Percentiles rank a stretch among this genome's conserved stretches.
Conservation (phyloP, 2,888 invertebrate species). For the Marasmarcha lunaedactyla region DNA sequence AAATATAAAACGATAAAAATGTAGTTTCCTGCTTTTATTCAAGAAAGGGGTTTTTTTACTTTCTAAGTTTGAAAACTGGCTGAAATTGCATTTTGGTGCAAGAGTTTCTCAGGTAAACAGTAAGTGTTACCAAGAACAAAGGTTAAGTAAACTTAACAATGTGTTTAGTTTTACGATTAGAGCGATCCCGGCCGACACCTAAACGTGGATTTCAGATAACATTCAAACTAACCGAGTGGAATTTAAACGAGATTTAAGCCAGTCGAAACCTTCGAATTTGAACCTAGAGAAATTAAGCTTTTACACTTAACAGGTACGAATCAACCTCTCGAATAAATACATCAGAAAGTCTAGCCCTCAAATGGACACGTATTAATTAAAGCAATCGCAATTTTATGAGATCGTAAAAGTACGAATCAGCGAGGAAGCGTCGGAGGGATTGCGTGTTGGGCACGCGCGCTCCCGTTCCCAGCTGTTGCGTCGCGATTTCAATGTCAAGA, state of each 20-base stretch:
- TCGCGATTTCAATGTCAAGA: slow-evolving; percentile 69
- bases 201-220: slow-evolving; percentile 70
- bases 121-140: slow-evolving; percentile 36
- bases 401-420: not conserved
- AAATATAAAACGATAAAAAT: slow-evolving; percentile 15
- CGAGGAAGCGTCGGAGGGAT: slow-evolving; percentile 21
- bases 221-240: slow-evolving; percentile 67
- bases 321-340: no score
- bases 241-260: slow-evolving; percentile 68
- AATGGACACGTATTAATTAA: slow-evolving; percentile 7
- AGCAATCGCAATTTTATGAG: not conserved
- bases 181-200: slow-evolving; percentile 65
- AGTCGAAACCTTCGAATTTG: no score
- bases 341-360: no score
- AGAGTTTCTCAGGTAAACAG: not conserved
- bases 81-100: slow-evolving; percentile 4
- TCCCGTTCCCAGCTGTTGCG: slow-evolving; percentile 57
- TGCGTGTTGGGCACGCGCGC: slow-evolving; percentile 51
- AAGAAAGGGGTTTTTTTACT: no score
- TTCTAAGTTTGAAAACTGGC: no score
- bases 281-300: no score
- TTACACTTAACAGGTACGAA: no score
- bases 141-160: slow-evolving; percentile 53
- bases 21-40: slow-evolving; percentile 8
- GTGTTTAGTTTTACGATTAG: slow-evolving; percentile 68